Base-by-base conservation (phyloP, 2,113 vertebrate species). In the Semicossyphus pulcher region DNA sequence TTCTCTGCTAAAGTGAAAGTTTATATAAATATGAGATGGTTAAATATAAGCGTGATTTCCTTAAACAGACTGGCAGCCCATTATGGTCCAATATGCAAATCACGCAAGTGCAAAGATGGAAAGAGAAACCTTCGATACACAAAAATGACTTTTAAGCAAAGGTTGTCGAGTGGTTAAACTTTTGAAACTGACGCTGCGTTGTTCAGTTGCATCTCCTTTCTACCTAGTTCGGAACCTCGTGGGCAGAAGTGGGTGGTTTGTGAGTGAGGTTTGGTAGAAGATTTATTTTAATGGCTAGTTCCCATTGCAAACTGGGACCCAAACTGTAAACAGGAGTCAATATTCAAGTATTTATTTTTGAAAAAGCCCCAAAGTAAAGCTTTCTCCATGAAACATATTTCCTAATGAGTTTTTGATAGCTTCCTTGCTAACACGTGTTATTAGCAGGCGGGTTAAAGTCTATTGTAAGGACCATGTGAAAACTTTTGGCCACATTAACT, bases 311-410 rank as follows among this genome's bases (percentile, higher is more conserved):
- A 29, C 32, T 54, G 23, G 63, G 54, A 72, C 54, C 23, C 51
- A 44, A 60, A 74, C 6, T 59, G 51, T 76, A 76, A 82, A 79
- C 51, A 47, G 18, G 37, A 76, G 18, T 62, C 9, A 53, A 41
- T 75, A 71, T 87, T 85, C 79, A 85, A 85, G 86, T 85, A 80
- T 67, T 81, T n/a, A n/a, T 48, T 48, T 36, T 20, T 54, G 49
- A 73, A 72, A 58, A 20, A 62, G 39, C 64, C 58, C 47, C 52
- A 39, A 56, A 26, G 12, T 73, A 74, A 68, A 80, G 34, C 6
- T 25, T 47, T 58, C 16, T 18, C 47, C 25, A 0, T 45, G 20
- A 51, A 71, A 56, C 29, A 44, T 20, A 18, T 41, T 61, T 52
- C 39, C 10, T 45, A 39, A 1, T 6, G 42, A 4, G 47, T 23